Percentiles rank a stretch among this genome's conserved stretches.
Evolutionary conservation across 2,888 invertebrate species (phyloP).

Genomic region (Bimastos eiseni): DNA sequence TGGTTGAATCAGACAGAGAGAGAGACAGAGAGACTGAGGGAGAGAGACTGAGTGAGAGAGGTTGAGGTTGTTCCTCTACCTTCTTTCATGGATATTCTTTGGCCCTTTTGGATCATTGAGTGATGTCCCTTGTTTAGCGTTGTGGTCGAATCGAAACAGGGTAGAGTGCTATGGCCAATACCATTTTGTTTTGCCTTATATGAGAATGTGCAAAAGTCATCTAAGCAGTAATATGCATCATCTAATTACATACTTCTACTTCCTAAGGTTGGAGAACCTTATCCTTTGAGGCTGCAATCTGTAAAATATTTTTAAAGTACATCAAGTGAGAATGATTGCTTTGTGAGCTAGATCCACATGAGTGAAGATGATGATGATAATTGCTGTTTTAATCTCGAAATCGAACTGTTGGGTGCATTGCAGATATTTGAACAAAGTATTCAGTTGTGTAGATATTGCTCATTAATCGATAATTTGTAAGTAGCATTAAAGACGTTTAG

Average conservation of each 20-base stretch:
- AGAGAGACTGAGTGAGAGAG: no score
- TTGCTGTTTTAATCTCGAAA: not conserved
- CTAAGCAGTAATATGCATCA: not conserved
- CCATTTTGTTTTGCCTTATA: not conserved
- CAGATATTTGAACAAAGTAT: not conserved
- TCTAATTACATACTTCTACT: no score
- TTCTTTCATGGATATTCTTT: not conserved
- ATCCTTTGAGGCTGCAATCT: no score
- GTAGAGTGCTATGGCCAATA: not conserved
- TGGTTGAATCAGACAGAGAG: no score
- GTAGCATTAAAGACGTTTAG: not conserved
- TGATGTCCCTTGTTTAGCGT: not conserved
- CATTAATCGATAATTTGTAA: not conserved
- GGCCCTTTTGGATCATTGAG: not conserved
- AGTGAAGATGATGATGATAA: not conserved
- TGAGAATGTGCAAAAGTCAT: not conserved
- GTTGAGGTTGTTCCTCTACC: not conserved
- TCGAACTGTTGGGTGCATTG: not conserved
- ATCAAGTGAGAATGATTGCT: not conserved
- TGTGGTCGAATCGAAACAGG: not conserved
- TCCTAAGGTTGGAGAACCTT: no score
- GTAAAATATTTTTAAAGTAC: not conserved
- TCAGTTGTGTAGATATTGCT: not conserved
- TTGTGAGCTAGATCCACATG: not conserved
- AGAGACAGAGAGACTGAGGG: no score